Conservation (phyloP, 2,888 invertebrate genomes). For the Notodonta dromedarius region DNA sequence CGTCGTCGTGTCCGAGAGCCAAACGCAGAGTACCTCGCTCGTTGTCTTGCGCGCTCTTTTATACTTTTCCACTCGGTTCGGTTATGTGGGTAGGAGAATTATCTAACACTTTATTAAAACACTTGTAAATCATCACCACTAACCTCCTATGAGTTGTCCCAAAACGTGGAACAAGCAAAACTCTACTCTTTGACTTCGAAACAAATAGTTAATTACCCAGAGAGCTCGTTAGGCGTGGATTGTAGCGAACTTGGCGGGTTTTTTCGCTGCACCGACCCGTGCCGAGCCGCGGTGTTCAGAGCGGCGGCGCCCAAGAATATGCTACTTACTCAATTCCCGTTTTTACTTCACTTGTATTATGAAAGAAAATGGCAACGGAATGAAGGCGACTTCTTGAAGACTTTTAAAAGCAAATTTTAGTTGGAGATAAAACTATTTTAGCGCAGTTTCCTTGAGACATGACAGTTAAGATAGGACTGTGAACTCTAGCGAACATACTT, state of each 20-base stretch:
- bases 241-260: constrained; percentile 59
- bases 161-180: constrained; percentile 47
- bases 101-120: too few relatives aligned
- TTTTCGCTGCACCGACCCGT: constrained; percentile 39
- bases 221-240: constrained; percentile 77
- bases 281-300: constrained; percentile 39
- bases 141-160: constrained; percentile 28
- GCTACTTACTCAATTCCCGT: constrained; percentile 29
- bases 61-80: too few relatives aligned
- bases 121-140: neutral
- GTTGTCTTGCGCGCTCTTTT: too few relatives aligned
- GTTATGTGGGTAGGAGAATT: too few relatives aligned
- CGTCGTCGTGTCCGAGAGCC: too few relatives aligned
- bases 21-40: too few relatives aligned
- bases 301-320: constrained; percentile 33
- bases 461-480: neutral
- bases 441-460: neutral
- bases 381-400: constrained; percentile 5
- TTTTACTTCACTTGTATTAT: constrained; percentile 10
- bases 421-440: neutral
- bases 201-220: constrained; percentile 80
- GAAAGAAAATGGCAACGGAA: constrained; percentile 12
- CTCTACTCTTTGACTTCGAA: constrained; percentile 74
- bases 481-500: neutral
- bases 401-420: constrained; percentile 3